These are phyloP conservation scores for Clarias platycephalus DNA, from an alignment of 2,797 vertebrate genomes.

Conservation along the genomic window DNA sequence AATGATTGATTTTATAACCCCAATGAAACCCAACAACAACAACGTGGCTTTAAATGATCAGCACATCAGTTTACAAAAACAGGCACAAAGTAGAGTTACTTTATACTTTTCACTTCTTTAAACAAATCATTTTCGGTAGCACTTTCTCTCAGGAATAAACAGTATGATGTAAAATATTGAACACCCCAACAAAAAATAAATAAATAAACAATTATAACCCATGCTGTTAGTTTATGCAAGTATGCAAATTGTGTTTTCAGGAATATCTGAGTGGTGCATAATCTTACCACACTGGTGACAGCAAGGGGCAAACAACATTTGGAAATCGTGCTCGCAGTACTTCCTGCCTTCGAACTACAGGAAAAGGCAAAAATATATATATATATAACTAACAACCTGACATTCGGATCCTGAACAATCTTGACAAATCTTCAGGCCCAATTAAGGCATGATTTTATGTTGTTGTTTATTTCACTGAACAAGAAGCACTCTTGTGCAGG, in stretches of 20 bases:
- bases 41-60: background rate
- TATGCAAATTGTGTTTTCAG: slow-evolving; percentile 9
- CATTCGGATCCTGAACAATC: background rate
- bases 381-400: background rate
- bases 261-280: slow-evolving; percentile 24
- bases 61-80: background rate
- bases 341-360: slow-evolving; percentile 97
- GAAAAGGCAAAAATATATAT: slow-evolving; percentile 31
- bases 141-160: background rate
- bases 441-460: background rate
- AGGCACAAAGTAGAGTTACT: background rate
- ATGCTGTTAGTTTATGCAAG: background rate
- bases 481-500: background rate
- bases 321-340: slow-evolving; percentile 98
- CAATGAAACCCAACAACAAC: background rate
- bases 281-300: slow-evolving; percentile 97
- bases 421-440: background rate
- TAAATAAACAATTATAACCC: no score
- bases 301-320: slow-evolving; percentile 98
- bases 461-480: background rate
- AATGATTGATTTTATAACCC: no score
- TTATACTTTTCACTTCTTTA: background rate
- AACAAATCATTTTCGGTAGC: background rate
- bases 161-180: background rate
- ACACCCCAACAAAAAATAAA: background rate